phyloP scores from a whole-genome alignment of 2,113 vertebrate species.

The Psettodes erumei region DNA sequence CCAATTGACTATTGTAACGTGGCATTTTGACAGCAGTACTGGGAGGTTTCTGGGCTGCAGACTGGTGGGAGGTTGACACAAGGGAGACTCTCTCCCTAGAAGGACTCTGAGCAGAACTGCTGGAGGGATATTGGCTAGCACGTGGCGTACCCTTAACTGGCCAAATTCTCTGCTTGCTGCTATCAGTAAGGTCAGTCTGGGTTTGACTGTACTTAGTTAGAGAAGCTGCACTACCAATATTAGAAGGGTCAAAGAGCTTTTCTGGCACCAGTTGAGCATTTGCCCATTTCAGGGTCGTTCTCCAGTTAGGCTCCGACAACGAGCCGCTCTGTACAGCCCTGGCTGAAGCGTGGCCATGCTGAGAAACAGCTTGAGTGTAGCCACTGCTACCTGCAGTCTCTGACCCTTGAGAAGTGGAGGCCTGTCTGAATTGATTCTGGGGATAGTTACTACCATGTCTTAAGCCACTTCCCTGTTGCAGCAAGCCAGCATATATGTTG shows the following conservation, averaged over 20 bases:
- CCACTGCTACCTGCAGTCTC: not conserved
- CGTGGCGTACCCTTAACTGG: not conserved
- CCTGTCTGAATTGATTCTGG: slow-evolving; percentile 71
- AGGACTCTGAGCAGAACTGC: not conserved
- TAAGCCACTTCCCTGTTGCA: not conserved
- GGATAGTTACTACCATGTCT: not conserved
- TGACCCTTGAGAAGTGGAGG: not conserved
- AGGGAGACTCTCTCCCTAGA: not conserved
- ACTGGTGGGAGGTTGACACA: not conserved
- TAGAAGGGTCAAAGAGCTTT: not conserved
- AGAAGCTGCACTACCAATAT: slow-evolving; percentile 11
- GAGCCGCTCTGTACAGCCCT: not conserved
- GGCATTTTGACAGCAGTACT: not conserved
- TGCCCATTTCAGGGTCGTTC: accelerated
- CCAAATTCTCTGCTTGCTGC: not conserved
- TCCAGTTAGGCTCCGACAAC: not conserved
- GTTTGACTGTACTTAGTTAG: not conserved
- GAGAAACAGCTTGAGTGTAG: not conserved
- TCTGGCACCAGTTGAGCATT: not conserved
- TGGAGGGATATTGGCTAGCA: not conserved
- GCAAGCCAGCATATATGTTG: slow-evolving; percentile 44
- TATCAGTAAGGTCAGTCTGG: not conserved
- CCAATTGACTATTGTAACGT: not conserved
- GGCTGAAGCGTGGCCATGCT: not conserved
- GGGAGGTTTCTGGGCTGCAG: not conserved